Base-by-base conservation (phyloP, 2,113 vertebrate species). In the Actenoides hombroni region DNA sequence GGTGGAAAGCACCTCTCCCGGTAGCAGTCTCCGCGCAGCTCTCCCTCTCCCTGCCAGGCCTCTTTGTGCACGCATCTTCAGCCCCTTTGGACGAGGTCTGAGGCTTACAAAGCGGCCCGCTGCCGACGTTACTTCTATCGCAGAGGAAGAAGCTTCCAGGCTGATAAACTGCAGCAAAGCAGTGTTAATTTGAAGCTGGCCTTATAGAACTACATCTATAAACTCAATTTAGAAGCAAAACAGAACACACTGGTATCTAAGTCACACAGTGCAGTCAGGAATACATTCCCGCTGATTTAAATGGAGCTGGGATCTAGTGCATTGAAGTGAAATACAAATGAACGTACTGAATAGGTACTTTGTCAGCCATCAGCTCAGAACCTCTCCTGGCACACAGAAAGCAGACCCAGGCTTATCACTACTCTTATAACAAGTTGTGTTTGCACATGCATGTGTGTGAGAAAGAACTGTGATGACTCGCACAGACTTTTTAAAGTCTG, bases 361-460 rank as follows among this genome's bases (percentile, higher is more conserved):
- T 26, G 61, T 28, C 46, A 90, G 39, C 23, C 28, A 44, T 16
- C 24, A 29, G 29, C 70, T 37, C 24, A 51, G 35, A 80, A 80
- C 16, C 23, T 16, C 19, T 79, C 20, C 57, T 14, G 17, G 35
- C 23, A 79, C 1, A 8, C 31, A 54, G 15, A 68, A 76, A 86
- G 39, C 31, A 76, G 48, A 46, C 3, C 5, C 39, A 54, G 13
- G 16, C 29, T 51, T 67, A 40, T 9, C 0, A 1, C 28, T 51
- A 11, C 14, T 33, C 53, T 56, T 60, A 18, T 7, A 80, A 74
- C 11, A 56, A 48, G n/a, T 40, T 35, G 17, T 24, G 26, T 24
- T 15, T 25, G 6, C 39, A 16, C 13, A 13, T 24, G 18, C 1
- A 2, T 33, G 2, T 33, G 16, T 28, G 23, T 2, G 11, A 37